Percentiles rank a stretch among this genome's conserved stretches.
phyloP scores from a whole-genome alignment of 2,113 vertebrate species.

The Bagarius yarrelli region DNA sequence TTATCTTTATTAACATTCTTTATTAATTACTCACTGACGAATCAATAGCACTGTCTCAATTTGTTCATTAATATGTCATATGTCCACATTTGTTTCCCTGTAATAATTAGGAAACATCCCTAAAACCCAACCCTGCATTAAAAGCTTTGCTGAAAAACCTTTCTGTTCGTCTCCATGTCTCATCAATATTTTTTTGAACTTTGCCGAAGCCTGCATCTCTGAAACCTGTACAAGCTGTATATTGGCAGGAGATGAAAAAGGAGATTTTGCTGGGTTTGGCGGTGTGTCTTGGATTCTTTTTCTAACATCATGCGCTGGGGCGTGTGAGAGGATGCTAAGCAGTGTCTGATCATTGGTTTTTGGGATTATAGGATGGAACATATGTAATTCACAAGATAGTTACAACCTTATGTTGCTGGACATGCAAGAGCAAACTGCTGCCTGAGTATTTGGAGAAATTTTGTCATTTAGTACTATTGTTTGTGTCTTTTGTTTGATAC shows the following conservation, averaged over 20 bases:
- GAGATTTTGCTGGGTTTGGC: constrained; percentile 3
- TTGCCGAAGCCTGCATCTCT: background rate
- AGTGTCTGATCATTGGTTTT: background rate
- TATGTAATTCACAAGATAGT: background rate
- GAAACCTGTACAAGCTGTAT: background rate
- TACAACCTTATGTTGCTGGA: background rate
- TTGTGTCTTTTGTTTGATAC: no score
- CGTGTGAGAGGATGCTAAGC: background rate
- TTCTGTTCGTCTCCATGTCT: background rate
- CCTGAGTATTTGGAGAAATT: background rate
- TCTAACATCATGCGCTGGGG: background rate
- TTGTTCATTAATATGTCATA: background rate
- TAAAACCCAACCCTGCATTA: background rate
- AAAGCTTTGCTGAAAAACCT: background rate
- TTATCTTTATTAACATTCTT: background rate
- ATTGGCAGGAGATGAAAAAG: background rate
- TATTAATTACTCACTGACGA: background rate
- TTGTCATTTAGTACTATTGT: background rate
- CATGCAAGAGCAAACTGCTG: background rate
- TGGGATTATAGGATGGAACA: background rate
- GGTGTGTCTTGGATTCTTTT: constrained; percentile 9
- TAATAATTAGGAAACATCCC: background rate
- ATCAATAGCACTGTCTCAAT: background rate
- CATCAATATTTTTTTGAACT: constrained; percentile 30
- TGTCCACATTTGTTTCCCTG: background rate